These are phyloP conservation scores for Coboldia fuscipes DNA, from an alignment of 1,140 invertebrate genomes.

Conservation along the genomic window DNA sequence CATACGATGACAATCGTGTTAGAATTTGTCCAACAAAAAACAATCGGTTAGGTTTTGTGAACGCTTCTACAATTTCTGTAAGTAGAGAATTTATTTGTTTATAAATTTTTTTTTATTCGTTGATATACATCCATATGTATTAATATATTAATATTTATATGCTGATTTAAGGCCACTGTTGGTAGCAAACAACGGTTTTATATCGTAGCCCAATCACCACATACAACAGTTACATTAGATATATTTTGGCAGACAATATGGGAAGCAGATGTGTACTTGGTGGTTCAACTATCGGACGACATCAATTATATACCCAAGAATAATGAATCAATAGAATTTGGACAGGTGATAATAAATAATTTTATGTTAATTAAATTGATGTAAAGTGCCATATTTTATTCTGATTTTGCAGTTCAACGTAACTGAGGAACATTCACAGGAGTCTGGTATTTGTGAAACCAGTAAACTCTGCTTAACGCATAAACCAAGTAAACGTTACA, in stretches of 20 bases:
- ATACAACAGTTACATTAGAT: conserved; percentile 13
- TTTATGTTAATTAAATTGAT: neutral
- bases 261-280: conserved; percentile 58
- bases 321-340: conserved; percentile 26
- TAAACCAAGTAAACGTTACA: conserved; percentile 25
- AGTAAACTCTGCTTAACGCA: conserved; percentile 33
- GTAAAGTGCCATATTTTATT: neutral
- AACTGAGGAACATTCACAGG: conserved; percentile 36
- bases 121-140: too few relatives aligned
- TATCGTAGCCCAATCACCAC: conserved; percentile 58
- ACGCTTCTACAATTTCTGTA: conserved; percentile 71
- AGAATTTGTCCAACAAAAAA: conserved; percentile 49
- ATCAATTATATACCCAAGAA: conserved; percentile 29
- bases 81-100: too few relatives aligned
- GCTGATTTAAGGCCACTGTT: conserved; percentile 34
- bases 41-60: conserved; percentile 72
- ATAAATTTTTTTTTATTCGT: too few relatives aligned
- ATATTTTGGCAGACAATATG: conserved; percentile 76
- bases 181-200: conserved; percentile 59
- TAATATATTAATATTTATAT: conserved; percentile 1
- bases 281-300: conserved; percentile 50
- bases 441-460: conserved; percentile 32
- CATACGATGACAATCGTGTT: conserved; percentile 74
- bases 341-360: conserved; percentile 20
- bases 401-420: conserved; percentile 37